phyloP scores from a whole-genome alignment of 1,140 invertebrate species.

The Pomacea maculata region DNA sequence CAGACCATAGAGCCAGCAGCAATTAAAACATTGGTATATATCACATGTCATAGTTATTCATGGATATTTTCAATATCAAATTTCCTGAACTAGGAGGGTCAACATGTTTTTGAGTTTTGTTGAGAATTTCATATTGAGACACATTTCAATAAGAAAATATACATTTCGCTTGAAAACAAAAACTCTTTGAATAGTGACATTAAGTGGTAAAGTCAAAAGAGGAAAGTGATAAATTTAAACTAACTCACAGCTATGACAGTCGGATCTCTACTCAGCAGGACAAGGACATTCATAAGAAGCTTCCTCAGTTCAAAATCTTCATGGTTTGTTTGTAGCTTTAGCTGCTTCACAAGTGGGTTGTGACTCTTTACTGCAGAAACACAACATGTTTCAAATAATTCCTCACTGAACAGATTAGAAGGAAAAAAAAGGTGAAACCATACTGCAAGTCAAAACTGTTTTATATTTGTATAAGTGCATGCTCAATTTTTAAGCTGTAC shows the following conservation, averaged over 20 bases:
- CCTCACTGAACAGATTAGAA: not conserved
- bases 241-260: constrained; percentile 57
- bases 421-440: too few relatives aligned
- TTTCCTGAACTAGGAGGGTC: too few relatives aligned
- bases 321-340: constrained; percentile 61
- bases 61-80: too few relatives aligned
- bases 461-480: too few relatives aligned
- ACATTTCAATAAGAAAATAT: too few relatives aligned
- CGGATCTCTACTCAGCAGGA: constrained; percentile 57
- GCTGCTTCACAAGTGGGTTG: constrained; percentile 62
- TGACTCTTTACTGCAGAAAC: constrained; percentile 63
- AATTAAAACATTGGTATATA: too few relatives aligned
- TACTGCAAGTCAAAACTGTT: too few relatives aligned
- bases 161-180: not conserved
- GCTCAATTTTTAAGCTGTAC: too few relatives aligned
- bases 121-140: too few relatives aligned
- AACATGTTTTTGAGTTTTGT: too few relatives aligned
- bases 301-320: constrained; percentile 68
- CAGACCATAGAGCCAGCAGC: too few relatives aligned
- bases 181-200: not conserved
- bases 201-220: not conserved
- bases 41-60: too few relatives aligned
- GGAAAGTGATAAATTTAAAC: not conserved
- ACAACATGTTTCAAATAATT: not conserved
- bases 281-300: constrained; percentile 62